Evolutionary conservation across 2,113 vertebrate genomes (phyloP), one percentile per base, ranked within the genome.

Genomic region (Bucco capensis): DNA sequence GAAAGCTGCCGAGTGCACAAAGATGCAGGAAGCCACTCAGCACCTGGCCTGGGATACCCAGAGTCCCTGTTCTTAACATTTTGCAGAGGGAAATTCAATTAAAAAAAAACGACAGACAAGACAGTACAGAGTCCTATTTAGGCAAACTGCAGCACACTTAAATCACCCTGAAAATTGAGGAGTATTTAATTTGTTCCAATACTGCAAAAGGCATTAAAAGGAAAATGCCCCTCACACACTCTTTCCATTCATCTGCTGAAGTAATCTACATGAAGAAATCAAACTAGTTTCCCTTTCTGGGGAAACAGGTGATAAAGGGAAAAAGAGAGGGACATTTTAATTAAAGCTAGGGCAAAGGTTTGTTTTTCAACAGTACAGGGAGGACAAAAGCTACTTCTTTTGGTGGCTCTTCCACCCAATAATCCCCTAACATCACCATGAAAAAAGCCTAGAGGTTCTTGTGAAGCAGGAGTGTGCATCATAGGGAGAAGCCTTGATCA

Each of bases 11-110:
- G 10, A 13, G 18, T 1, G 4, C 13, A 11, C 15, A 75, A 42
- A 27, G 21, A 33, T 1, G 0, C 5, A 1, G 1, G 0, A 42
- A 83, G 50, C 62, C 0, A 0, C 25, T 24, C 42, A 31, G 25
- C 33, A 24, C 9, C 19, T 42, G 31, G 16, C 33, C 51, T 15
- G 42, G 15, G 31, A 89, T 7, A 66, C 2, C 6, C 3, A 2
- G 62, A 51, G 18, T 8, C 60, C 5, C 35, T 0, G 1, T 3
- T n/a, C 37, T 16, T 38, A 22, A 72, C 8, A 5, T 9, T 78
- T 73, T 60, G 33, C 27, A 53, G 40, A 72, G 9, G 6, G 5
- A 4, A 70, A 28, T 12, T 28, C 30, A 6, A 38, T 21, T 2
- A 9, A 9, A 31, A 10, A 67, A 12, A 40, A 40, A 5, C 25